phyloP scores from a whole-genome alignment of 2,888 invertebrate species.

The Leptopilina myrica region DNA sequence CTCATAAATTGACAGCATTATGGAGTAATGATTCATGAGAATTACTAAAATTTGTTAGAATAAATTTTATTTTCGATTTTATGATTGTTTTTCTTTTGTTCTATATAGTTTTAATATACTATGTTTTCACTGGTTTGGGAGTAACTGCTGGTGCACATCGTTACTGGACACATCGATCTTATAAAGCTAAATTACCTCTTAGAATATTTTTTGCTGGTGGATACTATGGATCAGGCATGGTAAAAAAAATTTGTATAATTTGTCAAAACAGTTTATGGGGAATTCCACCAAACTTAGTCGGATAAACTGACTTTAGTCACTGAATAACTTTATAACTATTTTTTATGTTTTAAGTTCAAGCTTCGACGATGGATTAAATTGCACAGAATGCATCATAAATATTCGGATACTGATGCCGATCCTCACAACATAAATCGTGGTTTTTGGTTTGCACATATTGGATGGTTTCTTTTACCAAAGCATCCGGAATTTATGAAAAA shows the following conservation, averaged over 20 bases:
- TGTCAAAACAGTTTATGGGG: too few species aligned
- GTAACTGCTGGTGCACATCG: background rate
- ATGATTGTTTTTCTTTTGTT: background rate
- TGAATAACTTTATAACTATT: too few species aligned
- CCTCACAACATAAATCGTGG: background rate
- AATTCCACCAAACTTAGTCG: too few species aligned
- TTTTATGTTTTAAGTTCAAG: too few species aligned
- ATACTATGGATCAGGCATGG: background rate
- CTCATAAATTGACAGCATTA: background rate
- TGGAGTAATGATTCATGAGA: background rate
- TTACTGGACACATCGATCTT: background rate
- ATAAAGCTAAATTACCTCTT: background rate
- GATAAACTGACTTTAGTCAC: too few species aligned
- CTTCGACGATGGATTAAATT: background rate
- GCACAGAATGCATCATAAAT: constrained; percentile 2
- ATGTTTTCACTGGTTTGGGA: background rate
- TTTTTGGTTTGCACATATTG: background rate
- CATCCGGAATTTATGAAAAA: background rate
- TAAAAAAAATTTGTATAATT: background rate
- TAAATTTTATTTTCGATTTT: too few species aligned
- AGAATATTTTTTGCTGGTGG: background rate
- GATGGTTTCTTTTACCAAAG: background rate
- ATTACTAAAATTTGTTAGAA: too few species aligned
- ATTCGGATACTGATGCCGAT: background rate
- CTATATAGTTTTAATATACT: background rate